Base-by-base conservation (phyloP, 2,888 invertebrate genomes). In the Epinotia demarniana region DNA sequence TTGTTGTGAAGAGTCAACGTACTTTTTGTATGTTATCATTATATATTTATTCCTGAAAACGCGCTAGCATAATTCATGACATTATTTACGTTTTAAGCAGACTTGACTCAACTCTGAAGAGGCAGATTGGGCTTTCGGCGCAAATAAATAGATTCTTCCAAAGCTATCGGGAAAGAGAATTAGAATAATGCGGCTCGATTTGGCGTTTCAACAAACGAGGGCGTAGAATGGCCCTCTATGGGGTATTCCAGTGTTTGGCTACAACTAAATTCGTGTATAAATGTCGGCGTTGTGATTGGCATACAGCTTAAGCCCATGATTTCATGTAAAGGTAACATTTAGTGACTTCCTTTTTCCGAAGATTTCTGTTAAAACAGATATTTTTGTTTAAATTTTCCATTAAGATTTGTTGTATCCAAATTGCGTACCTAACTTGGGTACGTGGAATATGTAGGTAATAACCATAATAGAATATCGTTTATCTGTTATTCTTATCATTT, bases 121-220 rank as follows among this genome's bases (percentile, higher is more conserved):
- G 77, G 80, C 81, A 82, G 85, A 88, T 89, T 86, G 85, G 85
- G 87, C 90, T 91, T 91, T 90, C 88, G 82, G 84, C 85, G 86
- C 87, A 89, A 92, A 93, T 91, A 93, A 93, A 93, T 93, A 92
- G 91, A 91, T 90, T 89, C 90, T 92, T 92, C 90, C 87, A 90
- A 92, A 93, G 92, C 93, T 90, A 93, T 92, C 90, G 88, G 85
- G 89, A 88, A 90, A 89, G 89, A 90, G 90, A 93, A 93, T 93
- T 94, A 93, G 93, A 93, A 94, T 94, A 93, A 94, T 93, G 92
- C 89, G 85, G 89, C 89, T 86, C 91, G 92, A 94, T 94, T 94
- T 93, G 90, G 92, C 90, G 86, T 93, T 92, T 91, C 92, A 90
- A 92, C 93, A 92, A 92, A 92, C 91, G 91, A 91, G 91, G 87